phyloP scores from a whole-genome alignment of 2,797 vertebrate species.

The Eulemur rubriventer region DNA sequence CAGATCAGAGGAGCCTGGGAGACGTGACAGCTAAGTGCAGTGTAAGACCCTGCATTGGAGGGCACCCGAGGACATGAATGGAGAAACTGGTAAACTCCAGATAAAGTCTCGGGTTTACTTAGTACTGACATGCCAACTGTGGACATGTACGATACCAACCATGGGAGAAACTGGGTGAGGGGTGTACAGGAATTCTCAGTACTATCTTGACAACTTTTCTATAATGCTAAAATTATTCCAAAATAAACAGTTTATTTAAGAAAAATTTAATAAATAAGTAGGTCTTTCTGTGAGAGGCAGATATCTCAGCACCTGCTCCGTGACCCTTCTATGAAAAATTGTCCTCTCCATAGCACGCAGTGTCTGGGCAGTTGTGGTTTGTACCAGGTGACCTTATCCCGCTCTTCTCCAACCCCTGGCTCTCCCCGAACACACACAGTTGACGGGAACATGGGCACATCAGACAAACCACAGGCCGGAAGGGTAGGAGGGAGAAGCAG shows the following conservation, averaged over 20 bases:
- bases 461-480: too few species aligned
- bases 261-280: background rate
- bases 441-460: background rate
- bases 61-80: background rate
- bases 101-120: background rate
- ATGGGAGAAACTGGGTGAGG: background rate
- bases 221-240: background rate
- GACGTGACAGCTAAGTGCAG: background rate
- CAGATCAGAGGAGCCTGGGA: background rate
- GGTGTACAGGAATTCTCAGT: background rate
- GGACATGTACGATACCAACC: background rate
- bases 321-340: background rate
- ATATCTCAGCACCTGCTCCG: background rate
- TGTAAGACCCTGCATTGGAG: background rate
- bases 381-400: background rate
- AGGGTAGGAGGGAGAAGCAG: background rate
- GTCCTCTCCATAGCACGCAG: background rate
- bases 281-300: background rate
- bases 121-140: background rate
- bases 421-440: background rate
- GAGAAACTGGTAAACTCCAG: background rate
- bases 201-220: background rate
- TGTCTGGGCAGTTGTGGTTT: too few species aligned
- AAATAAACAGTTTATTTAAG: background rate
- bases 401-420: background rate